A percentile compares a stretch with the other conserved stretches of the same genome.
Conservation (phyloP, 1,140 invertebrate genomes). For the Drosophila santomea region DNA sequence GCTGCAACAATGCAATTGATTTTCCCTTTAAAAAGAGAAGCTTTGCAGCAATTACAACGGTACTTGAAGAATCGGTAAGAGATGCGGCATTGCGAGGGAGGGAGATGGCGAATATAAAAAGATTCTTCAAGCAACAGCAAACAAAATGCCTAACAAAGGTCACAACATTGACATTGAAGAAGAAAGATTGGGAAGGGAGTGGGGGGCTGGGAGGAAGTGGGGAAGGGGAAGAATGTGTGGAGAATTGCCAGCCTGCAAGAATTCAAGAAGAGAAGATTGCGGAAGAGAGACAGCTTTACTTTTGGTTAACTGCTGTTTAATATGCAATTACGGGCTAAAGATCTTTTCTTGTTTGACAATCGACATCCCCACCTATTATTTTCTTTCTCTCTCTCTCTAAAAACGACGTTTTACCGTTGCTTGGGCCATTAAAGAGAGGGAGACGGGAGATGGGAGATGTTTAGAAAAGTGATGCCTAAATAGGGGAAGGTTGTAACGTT, state of each 20-base stretch:
- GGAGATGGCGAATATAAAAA: conserved; percentile 19
- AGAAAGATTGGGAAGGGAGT: conserved; percentile 24
- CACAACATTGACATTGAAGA: conserved; percentile 81
- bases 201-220: not conserved
- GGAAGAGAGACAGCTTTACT: conserved; percentile 21
- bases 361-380: conserved; percentile 6
- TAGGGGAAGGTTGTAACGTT: conserved; percentile 49
- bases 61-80: conserved; percentile 61
- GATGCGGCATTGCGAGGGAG: not conserved
- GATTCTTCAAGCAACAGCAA: conserved; percentile 63
- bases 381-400: not conserved
- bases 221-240: conserved; percentile 9
- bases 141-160: conserved; percentile 81
- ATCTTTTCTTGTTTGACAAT: conserved; percentile 54
- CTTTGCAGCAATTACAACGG: conserved; percentile 73
- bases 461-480: not conserved
- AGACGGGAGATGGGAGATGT: not conserved
- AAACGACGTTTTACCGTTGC: conserved; percentile 58
- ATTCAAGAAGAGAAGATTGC: conserved; percentile 10
- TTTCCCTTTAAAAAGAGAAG: conserved; percentile 56
- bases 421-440: conserved; percentile 50
- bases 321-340: conserved; percentile 74
- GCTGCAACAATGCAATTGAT: conserved; percentile 76
- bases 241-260: conserved; percentile 20
- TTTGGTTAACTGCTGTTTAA: conserved; percentile 79